Base-by-base conservation (phyloP, 2,113 vertebrate species). In the Phodopus roborovskii region DNA sequence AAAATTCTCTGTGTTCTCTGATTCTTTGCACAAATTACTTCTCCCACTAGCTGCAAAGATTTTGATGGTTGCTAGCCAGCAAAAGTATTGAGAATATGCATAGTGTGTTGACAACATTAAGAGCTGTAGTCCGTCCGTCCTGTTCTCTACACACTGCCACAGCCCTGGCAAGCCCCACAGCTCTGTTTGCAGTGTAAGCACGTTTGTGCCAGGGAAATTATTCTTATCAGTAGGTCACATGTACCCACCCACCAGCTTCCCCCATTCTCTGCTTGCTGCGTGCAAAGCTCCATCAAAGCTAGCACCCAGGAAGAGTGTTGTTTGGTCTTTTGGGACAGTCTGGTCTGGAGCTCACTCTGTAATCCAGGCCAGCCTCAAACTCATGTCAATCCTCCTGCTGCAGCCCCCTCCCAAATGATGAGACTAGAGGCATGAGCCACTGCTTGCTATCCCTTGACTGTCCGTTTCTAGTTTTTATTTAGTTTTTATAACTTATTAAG, bases 11-110 rank as follows among this genome's bases (percentile, higher is more conserved):
- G 17, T 24, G 64, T 50, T 90, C 45, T 92, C 74, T 16, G 39
- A 16, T 56, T 89, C 87, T 90, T 66, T 92, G 81, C 68, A 60
- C 81, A 93, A 78, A 74, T 66, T 33, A 94, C 56, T 89, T 94
- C 48, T 91, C 17, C 48, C 84, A 86, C 79, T 85, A 1, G 8
- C 39, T 48, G 30, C 71, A 62, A 66, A 93, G 91, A 50, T 83
- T 42, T 94, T 79, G 93, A 56, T 48, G 68, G 56, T 39, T 88
- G 88, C 75, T 39, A n/a, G 71, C 53, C 45, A 79, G 62, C 30
- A 92, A 79, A 75, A 5, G 20, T 16, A 12, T 6, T 62, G 79
- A 83, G 75, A 88, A 89, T 42, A 62, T 56, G 39, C 73, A 78
- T 24, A 56, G 50, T 39, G 8, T 0, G 1, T 36, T 74, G 78